phyloP scores from a whole-genome alignment of 2,113 vertebrate genomes.

The Vulpes vulpes region DNA sequence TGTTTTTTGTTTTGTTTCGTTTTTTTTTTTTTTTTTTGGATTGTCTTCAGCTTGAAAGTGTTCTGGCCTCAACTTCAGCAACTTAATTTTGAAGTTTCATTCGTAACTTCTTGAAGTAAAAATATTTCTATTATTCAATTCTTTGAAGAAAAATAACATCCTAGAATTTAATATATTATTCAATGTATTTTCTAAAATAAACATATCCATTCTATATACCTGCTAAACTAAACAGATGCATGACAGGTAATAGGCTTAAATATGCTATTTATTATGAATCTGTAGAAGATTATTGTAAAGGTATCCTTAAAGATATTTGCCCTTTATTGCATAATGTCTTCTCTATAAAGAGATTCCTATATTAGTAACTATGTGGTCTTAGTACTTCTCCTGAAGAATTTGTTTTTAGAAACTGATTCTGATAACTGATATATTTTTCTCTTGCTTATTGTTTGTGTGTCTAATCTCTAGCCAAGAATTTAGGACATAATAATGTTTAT shows the following conservation, averaged over 20 bases:
- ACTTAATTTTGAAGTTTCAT: constrained; percentile 17
- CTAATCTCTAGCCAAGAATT: neutral
- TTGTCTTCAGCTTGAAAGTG: neutral
- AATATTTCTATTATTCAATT: neutral
- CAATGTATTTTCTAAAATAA: constrained; percentile 5
- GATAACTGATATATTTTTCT: neutral
- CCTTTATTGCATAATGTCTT: neutral
- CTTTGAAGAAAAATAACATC: neutral
- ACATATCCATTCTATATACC: neutral
- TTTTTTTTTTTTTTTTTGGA: neutral
- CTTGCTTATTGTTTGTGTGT: neutral
- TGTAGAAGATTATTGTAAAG: neutral
- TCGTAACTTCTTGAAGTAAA: constrained; percentile 32
- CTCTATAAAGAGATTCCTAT: neutral
- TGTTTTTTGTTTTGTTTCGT: no score
- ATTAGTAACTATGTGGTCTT: neutral
- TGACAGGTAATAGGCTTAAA: neutral
- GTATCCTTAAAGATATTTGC: neutral
- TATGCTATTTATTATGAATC: neutral
- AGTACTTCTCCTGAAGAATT: neutral
- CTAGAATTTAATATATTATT: neutral
- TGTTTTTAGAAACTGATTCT: neutral
- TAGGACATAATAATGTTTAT: neutral
- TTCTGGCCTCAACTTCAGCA: neutral
- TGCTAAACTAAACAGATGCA: neutral